Conservation (phyloP, 2,797 vertebrate genomes). For the Cyclopterus lumpus region DNA sequence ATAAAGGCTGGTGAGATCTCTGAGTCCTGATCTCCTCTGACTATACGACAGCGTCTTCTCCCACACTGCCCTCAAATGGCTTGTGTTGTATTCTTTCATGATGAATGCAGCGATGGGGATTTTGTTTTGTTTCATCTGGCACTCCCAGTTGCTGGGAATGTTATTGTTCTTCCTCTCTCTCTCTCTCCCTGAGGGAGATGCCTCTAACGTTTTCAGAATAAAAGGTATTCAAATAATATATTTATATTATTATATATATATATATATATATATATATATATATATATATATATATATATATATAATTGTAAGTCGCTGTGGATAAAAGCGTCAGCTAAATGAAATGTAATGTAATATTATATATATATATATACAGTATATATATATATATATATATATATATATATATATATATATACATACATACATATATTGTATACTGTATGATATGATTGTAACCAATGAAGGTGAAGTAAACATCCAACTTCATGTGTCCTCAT, state of each 20-base stretch:
- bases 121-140: conserved; percentile 49
- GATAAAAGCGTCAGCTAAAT: no score
- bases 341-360: no score
- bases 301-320: no score
- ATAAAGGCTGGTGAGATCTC: background rate
- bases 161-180: conserved; percentile 22
- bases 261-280: no score
- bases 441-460: background rate
- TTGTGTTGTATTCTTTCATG: background rate
- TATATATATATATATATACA: no score
- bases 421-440: no score
- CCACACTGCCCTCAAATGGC: background rate
- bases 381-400: no score
- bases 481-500: background rate
- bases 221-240: conserved; percentile 11
- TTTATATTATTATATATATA: no score
- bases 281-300: no score
- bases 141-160: conserved; percentile 32
- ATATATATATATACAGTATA: no score
- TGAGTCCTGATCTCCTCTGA: background rate
- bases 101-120: background rate
- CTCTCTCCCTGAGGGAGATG: conserved; percentile 7
- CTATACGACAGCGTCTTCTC: background rate
- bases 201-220: conserved; percentile 17
- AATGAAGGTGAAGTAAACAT: conserved; percentile 17